Evolutionary conservation across 2,113 vertebrate genomes (phyloP), one percentile per base, ranked within the genome.

Genomic region (Choloepus hoffmanni): DNA sequence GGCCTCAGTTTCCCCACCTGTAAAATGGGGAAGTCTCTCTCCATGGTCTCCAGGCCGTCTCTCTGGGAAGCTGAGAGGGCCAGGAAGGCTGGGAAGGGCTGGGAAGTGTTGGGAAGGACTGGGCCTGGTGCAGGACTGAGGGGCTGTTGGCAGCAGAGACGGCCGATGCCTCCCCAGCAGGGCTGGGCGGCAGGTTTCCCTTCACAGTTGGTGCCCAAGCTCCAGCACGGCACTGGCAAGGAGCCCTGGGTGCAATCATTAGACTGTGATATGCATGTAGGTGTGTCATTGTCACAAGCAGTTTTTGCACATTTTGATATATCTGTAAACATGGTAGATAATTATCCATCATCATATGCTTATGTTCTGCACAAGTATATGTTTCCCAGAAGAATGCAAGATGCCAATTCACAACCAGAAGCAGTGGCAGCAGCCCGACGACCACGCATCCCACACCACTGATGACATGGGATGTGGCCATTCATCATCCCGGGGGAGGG

Each of bases 131-230:
- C 13, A 16, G 78, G 43, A 36, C 85, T 63, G 16, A 11, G 19
- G 13, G 0, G 60, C 55, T 2, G 0, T 24, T 2, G 0, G 14
- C n/a, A 84, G 19, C 24, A 0, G 76, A 1, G 23, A 48, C 4
- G 26, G 33, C 30, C 13, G 18, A 43, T 36, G 40, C 36, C 23
- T 18, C 33, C 26, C 67, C n/a, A 19, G 58, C n/a, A 19, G 24
- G 26, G 43, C 73, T 48, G 43, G 26, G 45, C 74, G 16, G 45
- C 28, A 5, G 72, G 30, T 12, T 21, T 53, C 48, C 9, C 16
- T 30, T 21, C 48, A 33, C 26, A 18, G 26, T 43, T n/a, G 16
- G 76, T n/a, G 13, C 21, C 83, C 9, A 14, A 58, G 48, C 76
- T 10, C 23, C 53, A 63, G 2, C 48, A 2, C 1, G 13, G 60